Conservation (phyloP, 2,888 invertebrate species). For the Agelastica alni region DNA sequence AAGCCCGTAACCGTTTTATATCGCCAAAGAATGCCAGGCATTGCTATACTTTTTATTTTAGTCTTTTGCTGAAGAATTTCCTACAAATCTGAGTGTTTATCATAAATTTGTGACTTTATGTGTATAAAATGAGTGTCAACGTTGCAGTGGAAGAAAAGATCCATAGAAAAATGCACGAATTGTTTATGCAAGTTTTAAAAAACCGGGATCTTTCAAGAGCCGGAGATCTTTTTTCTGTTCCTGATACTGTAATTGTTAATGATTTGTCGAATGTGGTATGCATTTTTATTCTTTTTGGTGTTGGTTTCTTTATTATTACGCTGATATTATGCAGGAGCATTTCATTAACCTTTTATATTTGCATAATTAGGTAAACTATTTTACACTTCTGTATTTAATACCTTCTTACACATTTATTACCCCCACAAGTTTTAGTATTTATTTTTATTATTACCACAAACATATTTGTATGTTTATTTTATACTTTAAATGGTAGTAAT, state of each 20-base stretch:
- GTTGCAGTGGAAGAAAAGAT: conserved; percentile 38
- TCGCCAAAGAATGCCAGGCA: conserved; percentile 11
- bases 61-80: neutral
- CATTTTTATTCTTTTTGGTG: conserved; percentile 20
- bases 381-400: too few species aligned
- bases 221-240: conserved; percentile 87
- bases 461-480: too few species aligned
- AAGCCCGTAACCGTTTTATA: conserved; percentile 24
- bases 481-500: too few species aligned
- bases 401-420: too few species aligned
- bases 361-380: neutral
- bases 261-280: conserved; percentile 84
- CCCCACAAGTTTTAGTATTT: too few species aligned
- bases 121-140: conserved; percentile 36
- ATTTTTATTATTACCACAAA: too few species aligned
- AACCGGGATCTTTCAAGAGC: conserved; percentile 89
- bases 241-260: conserved; percentile 83
- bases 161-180: conserved; percentile 77
- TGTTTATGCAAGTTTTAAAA: conserved; percentile 87
- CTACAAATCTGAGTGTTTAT: conserved; percentile 3
- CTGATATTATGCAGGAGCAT: neutral
- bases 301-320: neutral
- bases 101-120: conserved; percentile 4
- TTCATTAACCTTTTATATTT: neutral
- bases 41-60: conserved; percentile 2